Conservation (phyloP, 2,113 vertebrate genomes). For the Hystrix cristata region DNA sequence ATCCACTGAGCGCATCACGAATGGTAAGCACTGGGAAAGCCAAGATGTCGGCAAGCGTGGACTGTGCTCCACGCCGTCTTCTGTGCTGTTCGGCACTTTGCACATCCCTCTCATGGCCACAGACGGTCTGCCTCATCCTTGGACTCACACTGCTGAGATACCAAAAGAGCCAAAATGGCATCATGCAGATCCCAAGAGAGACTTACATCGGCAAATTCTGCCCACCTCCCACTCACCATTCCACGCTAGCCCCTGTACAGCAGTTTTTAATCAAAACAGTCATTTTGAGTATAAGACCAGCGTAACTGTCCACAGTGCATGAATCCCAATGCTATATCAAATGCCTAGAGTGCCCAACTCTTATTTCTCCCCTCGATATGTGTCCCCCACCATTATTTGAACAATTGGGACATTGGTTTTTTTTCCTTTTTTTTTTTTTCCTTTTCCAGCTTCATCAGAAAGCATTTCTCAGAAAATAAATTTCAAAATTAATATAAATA, state of each 20-base stretch:
- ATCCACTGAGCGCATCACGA: background rate
- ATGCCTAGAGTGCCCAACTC: background rate
- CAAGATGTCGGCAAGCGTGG: background rate
- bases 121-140: background rate
- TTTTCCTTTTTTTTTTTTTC: background rate
- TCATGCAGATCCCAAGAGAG: background rate
- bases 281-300: background rate
- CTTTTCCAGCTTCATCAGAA: background rate
- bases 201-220: background rate
- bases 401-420: background rate
- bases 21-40: background rate
- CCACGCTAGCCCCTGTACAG: no score
- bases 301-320: background rate
- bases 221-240: background rate
- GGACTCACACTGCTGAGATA: background rate
- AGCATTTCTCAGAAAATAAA: background rate
- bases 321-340: background rate
- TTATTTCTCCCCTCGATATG: background rate
- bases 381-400: background rate
- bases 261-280: background rate
- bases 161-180: background rate
- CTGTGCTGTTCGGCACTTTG: fast-evolving
- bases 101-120: background rate
- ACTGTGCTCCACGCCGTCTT: background rate
- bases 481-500: background rate